Evolutionary conservation across 2,113 vertebrate species (phyloP).

Genomic region (Ammodytes marinus): DNA sequence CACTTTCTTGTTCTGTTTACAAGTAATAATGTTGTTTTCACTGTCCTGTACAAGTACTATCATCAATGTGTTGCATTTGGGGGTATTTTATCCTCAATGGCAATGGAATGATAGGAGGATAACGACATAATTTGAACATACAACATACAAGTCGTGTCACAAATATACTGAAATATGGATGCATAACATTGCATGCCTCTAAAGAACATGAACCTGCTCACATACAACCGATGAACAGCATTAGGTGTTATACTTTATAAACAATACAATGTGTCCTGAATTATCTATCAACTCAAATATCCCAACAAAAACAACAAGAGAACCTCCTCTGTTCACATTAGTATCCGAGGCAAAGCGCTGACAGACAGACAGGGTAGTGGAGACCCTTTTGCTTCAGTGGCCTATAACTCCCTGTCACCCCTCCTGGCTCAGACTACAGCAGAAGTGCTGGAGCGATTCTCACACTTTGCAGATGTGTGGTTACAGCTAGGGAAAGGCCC

Average conservation of each 20-base stretch:
- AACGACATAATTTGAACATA: neutral
- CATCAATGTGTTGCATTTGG: too few relatives aligned
- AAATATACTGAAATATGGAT: neutral
- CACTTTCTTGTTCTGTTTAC: too few relatives aligned
- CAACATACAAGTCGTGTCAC: too few relatives aligned
- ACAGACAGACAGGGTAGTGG: conserved; percentile 9
- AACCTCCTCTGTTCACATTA: neutral
- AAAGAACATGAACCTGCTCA: too few relatives aligned
- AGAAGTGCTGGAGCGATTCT: conserved; percentile 17
- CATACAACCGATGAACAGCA: too few relatives aligned
- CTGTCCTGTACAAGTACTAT: too few relatives aligned
- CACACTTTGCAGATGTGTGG: conserved; percentile 49
- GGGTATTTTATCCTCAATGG: neutral
- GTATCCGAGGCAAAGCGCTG: neutral
- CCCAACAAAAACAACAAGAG: neutral
- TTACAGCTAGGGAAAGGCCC: conserved; percentile 46
- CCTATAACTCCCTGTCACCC: conserved; percentile 55
- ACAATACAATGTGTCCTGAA: conserved; percentile 1
- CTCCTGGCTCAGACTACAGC: neutral
- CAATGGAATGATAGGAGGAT: neutral
- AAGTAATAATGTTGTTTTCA: neutral
- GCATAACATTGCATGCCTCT: too few relatives aligned
- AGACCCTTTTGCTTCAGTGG: conserved; percentile 31
- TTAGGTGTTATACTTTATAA: too few relatives aligned
- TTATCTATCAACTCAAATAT: conserved; percentile 12